phyloP scores from a whole-genome alignment of 2,113 vertebrate species.

The Tachysurus vachellii region DNA sequence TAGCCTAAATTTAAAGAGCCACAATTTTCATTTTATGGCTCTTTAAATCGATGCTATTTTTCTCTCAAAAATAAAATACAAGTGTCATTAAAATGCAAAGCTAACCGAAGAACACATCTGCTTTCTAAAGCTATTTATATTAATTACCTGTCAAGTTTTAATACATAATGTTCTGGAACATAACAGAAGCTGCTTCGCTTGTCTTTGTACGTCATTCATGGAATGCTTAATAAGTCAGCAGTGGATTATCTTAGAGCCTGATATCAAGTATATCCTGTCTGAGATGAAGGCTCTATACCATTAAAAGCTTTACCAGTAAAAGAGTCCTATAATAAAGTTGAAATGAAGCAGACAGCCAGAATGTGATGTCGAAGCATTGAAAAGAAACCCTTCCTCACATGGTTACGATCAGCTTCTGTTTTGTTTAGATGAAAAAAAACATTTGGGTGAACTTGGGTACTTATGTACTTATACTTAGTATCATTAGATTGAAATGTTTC shows the following conservation, averaged over 20 bases:
- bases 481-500: not conserved
- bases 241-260: not conserved
- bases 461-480: not conserved
- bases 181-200: not conserved
- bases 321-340: not conserved
- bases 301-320: slow-evolving; percentile 8
- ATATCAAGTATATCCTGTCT: not conserved
- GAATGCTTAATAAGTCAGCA: not conserved
- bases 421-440: not conserved
- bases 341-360: not conserved
- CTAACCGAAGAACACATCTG: not conserved
- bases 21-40: not conserved
- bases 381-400: not conserved
- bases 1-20: not conserved
- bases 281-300: not conserved
- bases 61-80: not conserved
- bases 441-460: not conserved
- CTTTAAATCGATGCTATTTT: not conserved
- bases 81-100: not conserved
- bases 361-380: not conserved
- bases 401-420: not conserved
- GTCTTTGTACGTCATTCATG: not conserved
- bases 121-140: not conserved
- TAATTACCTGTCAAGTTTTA: not conserved
- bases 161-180: not conserved